A percentile compares a stretch with the other conserved stretches of the same genome.
phyloP scores from a whole-genome alignment of 1,140 invertebrate genomes.

The Conus betulinus region DNA sequence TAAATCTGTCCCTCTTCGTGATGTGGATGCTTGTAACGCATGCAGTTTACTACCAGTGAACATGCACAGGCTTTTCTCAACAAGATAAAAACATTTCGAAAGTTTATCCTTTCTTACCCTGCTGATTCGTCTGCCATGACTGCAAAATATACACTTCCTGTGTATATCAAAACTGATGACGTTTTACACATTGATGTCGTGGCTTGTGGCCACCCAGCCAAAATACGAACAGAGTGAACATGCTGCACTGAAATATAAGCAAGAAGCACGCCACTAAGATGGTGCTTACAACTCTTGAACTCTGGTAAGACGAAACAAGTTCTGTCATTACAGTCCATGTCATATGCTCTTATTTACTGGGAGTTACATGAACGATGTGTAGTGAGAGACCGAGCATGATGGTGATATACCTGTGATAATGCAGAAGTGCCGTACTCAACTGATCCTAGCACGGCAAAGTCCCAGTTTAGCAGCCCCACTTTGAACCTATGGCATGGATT shows the following conservation, averaged over 20 bases:
- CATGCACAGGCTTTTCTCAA: not conserved
- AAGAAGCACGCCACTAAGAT: too few relatives aligned
- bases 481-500: too few relatives aligned
- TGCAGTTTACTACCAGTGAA: not conserved
- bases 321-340: too few relatives aligned
- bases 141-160: constrained; percentile 36
- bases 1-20: not conserved
- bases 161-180: constrained; percentile 34
- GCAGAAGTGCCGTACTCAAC: too few relatives aligned
- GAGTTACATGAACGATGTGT: too few relatives aligned
- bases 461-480: too few relatives aligned
- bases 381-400: too few relatives aligned
- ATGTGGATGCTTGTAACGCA: not conserved
- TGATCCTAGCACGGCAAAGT: too few relatives aligned
- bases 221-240: constrained; percentile 36
- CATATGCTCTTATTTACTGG: too few relatives aligned
- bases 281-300: too few relatives aligned
- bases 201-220: constrained; percentile 9
- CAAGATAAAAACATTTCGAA: not conserved
- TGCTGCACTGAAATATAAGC: not conserved
- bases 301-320: too few relatives aligned
- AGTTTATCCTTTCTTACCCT: constrained; percentile 3
- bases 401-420: too few relatives aligned
- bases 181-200: constrained; percentile 41
- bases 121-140: constrained; percentile 28